Evolutionary conservation across 2,797 vertebrate genomes (phyloP), one percentile per base, ranked within the genome.

Genomic region (Pipistrellus kuhlii): DNA sequence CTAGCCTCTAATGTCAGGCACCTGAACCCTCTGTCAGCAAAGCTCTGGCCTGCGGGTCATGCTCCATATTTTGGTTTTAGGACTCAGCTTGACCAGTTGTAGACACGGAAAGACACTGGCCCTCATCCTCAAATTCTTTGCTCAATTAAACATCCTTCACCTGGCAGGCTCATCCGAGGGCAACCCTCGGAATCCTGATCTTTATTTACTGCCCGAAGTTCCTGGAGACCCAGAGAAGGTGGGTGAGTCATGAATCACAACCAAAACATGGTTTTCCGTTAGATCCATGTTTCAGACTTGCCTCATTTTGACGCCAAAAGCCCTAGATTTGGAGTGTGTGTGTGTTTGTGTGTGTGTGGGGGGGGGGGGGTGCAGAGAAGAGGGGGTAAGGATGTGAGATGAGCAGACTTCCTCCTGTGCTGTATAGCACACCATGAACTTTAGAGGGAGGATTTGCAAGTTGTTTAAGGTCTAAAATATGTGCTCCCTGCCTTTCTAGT

Each of bases 391-490:
- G 59, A 15, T 85, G 4, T 57, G 38, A 92, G 78, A 38, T 73
- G 73, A 81, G n/a, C 53, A 21, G 17, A 6, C 85, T 91, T 95
- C 73, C 78, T 38, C 53, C 76, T 10, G 21, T 38, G 59, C 59
- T 72, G 12, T 15, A 77, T 21, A 75, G 46, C 32, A 72, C 80
- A 94, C 59, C 5, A 9, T 35, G 87, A 27, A 95, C 72, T 96
- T 96, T 86, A 57, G 71, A 73, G 80, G 94, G 59, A 97, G 94
- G 93, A 62, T 71, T 62, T 91, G 14, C 87, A 86, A 62, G 77
- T 72, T 94, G 95, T 90, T 91, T 95, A 96, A 97, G 51, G 71
- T 89, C 78, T 93, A 30, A 87, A 96, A 94, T 97, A 96, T 97
- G 97, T 98, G 90, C 80, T 96, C 95, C 95, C 89, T 97, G 72